Conservation (phyloP, 2,888 invertebrate genomes). For the Abrostola triplasia region DNA sequence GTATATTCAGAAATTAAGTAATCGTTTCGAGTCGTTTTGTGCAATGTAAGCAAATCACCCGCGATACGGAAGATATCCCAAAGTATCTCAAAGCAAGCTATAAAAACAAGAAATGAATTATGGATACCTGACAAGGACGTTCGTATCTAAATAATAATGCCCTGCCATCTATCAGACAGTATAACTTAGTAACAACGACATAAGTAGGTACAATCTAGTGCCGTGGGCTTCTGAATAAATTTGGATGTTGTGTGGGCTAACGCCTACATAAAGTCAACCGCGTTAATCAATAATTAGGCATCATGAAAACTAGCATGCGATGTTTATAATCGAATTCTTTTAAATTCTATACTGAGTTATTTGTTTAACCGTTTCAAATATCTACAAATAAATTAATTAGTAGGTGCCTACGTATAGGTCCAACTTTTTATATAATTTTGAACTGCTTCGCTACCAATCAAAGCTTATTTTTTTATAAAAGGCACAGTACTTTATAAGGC, state of each 20-base stretch:
- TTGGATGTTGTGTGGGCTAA: constrained; percentile 37
- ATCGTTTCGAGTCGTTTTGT: background rate
- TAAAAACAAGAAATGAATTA: background rate
- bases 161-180: background rate
- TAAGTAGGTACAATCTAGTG: background rate
- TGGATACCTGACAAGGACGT: background rate
- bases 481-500: too few relatives aligned
- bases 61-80: too few relatives aligned
- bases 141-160: background rate
- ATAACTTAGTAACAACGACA: constrained; percentile 8
- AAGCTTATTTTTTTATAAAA: too few relatives aligned
- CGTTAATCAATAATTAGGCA: constrained; percentile 5
- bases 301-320: too few relatives aligned
- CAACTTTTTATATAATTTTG: too few relatives aligned
- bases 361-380: too few relatives aligned
- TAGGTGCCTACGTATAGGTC: too few relatives aligned
- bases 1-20: background rate
- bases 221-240: constrained; percentile 18
- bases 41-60: background rate
- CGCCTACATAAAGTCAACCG: constrained; percentile 18
- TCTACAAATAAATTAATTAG: too few relatives aligned
- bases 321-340: too few relatives aligned
- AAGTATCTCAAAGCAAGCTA: background rate
- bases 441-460: too few relatives aligned
- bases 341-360: too few relatives aligned